A percentile compares a stretch with the other conserved stretches of the same genome.
These are phyloP conservation scores for Clarias batrachus DNA, from an alignment of 2,113 vertebrate genomes.

Conservation along the genomic window DNA sequence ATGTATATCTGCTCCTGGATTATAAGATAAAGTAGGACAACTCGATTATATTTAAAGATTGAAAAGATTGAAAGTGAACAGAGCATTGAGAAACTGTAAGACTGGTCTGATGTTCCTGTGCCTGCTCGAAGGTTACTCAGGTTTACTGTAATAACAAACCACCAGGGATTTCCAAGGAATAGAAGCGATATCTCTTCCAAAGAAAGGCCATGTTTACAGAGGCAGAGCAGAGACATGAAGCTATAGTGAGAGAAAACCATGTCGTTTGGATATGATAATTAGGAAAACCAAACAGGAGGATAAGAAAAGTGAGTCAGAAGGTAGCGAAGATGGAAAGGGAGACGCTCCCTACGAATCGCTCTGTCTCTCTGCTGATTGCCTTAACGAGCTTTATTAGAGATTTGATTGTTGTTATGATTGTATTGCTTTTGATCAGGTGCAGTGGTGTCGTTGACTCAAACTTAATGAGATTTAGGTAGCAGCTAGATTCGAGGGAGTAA, in stretches of 20 bases:
- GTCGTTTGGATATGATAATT: neutral
- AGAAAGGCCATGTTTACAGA: neutral
- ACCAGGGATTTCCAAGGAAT: neutral
- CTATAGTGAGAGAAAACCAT: neutral
- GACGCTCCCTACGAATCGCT: neutral
- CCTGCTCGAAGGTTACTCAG: neutral
- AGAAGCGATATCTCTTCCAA: neutral
- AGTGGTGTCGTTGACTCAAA: neutral
- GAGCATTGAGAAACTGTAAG: neutral
- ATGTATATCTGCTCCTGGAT: neutral
- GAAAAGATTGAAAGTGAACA: neutral
- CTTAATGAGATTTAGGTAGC: slow-evolving; percentile 7
- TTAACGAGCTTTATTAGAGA: slow-evolving; percentile 16
- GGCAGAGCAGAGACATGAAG: neutral
- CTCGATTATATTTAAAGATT: neutral
- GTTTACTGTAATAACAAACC: neutral
- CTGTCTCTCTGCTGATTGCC: slow-evolving; percentile 18
- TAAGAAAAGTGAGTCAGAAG: neutral
- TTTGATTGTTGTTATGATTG: slow-evolving; percentile 7
- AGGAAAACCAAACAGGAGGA: neutral
- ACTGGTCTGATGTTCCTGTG: neutral
- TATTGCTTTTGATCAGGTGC: slow-evolving; percentile 2
- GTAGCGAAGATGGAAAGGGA: neutral
- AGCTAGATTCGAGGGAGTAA: neutral
- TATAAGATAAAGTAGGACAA: neutral